phyloP scores from a whole-genome alignment of 2,113 vertebrate species.

The Anarrhichthys ocellatus region DNA sequence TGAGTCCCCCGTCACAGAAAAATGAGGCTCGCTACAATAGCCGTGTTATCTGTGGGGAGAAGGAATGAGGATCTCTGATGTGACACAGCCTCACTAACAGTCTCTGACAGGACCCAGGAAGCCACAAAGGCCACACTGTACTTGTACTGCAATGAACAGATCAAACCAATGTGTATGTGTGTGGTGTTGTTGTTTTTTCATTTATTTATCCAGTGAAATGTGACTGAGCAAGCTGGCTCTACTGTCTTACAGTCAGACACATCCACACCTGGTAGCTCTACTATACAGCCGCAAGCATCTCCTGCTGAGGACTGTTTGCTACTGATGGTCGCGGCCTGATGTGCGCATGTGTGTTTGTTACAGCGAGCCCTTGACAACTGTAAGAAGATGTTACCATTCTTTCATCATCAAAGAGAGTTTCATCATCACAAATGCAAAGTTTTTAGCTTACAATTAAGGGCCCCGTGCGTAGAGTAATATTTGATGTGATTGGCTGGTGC shows the following conservation, averaged over 20 bases:
- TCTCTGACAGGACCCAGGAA: slow-evolving; percentile 78
- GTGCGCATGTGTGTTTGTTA: background rate
- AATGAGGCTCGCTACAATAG: slow-evolving; percentile 66
- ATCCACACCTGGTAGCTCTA: slow-evolving; percentile 22
- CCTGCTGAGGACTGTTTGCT: background rate
- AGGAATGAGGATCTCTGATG: slow-evolving; percentile 61
- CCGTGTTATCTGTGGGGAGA: slow-evolving; percentile 62
- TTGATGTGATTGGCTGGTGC: slow-evolving; percentile 4
- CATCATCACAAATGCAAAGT: slow-evolving; percentile 24
- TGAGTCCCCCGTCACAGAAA: slow-evolving; percentile 75
- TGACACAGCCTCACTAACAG: slow-evolving; percentile 84
- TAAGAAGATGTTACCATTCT: slow-evolving; percentile 6
- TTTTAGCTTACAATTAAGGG: slow-evolving; percentile 17
- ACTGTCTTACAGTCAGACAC: slow-evolving; percentile 5
- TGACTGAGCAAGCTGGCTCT: slow-evolving; percentile 3
- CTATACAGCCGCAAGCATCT: background rate
- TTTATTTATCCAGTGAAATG: slow-evolving; percentile 28
- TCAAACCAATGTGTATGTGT: slow-evolving; percentile 37
- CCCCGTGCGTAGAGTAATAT: slow-evolving; percentile 9
- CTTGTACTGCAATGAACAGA: slow-evolving; percentile 40
- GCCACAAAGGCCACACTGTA: slow-evolving; percentile 77
- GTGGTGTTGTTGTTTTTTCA: background rate
- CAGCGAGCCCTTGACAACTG: background rate
- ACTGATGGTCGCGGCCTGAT: background rate
- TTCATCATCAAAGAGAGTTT: slow-evolving; percentile 57